Evolutionary conservation across 2,888 invertebrate species (phyloP).

Genomic region (Formica aserva): DNA sequence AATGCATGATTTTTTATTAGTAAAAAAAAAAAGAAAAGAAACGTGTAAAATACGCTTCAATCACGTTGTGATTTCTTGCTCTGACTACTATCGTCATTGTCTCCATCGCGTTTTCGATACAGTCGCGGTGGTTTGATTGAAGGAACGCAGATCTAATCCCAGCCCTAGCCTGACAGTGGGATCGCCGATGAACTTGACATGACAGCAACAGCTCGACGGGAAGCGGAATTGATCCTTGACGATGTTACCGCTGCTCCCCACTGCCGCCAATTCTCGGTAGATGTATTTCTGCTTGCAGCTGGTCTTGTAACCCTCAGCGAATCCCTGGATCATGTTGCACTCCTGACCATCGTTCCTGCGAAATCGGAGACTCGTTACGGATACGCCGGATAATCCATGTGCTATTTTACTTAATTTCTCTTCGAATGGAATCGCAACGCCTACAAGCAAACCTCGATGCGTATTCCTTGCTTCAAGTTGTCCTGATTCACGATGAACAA

Average conservation of each 20-base stretch:
- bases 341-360: slow-evolving; percentile 78
- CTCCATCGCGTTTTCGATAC: neutral
- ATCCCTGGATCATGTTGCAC: slow-evolving; percentile 82
- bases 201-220: slow-evolving; percentile 93
- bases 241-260: slow-evolving; percentile 86
- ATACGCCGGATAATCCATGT: neutral
- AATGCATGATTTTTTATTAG: neutral
- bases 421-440: slow-evolving; percentile 72
- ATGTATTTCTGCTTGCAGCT: slow-evolving; percentile 88
- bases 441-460: slow-evolving; percentile 92
- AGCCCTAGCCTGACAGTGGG: slow-evolving; percentile 24
- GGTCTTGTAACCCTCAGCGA: slow-evolving; percentile 85
- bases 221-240: slow-evolving; percentile 87
- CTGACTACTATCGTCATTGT: neutral
- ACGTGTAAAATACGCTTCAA: neutral
- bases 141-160: neutral
- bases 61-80: neutral
- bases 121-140: slow-evolving; percentile 21
- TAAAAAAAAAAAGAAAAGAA: neutral
- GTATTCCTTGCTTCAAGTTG: slow-evolving; percentile 90
- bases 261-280: slow-evolving; percentile 87
- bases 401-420: neutral
- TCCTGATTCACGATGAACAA: slow-evolving; percentile 90
- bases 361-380: neutral
- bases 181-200: slow-evolving; percentile 79